Evolutionary conservation across 1,140 invertebrate genomes (phyloP), one percentile per base, ranked within the genome.

Genomic region (Brachionus calyciflorus): DNA sequence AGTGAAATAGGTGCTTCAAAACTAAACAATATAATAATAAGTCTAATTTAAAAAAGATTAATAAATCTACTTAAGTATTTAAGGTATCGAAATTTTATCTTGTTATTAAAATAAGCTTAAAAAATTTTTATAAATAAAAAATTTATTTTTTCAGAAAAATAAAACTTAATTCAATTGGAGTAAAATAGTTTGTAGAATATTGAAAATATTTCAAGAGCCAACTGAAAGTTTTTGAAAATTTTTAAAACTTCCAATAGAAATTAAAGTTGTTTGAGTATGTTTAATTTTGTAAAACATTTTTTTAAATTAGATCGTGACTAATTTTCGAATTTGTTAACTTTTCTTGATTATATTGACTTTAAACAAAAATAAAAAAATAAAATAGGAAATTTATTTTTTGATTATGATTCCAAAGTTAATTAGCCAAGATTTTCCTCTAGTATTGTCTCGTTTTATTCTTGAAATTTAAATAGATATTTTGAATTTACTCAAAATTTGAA

Each of bases 1-100:
- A n/a, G n/a, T n/a, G n/a, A n/a, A 57, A 63, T 63, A 63, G 57
- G 57, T 63, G 57, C 57, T 63, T 63, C 53, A 63, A 30, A 37
- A 63, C n/a, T n/a, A n/a, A 6, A n/a, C 30, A 63, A 10, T 63
- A 63, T n/a, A 51, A 63, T 63, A 63, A 37, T n/a, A 63, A 17
- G 12, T 63, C 33, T 63, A 37, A 63, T 63, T 63, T 37, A 40
- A 19, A 37, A 63, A 40, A 63, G 57, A 63, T 63, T 63, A 63
- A 37, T 63, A 63, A 63, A 63, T 63, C 57, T 21, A 7, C 57
- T 63, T 63, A 63, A 63, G 33, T 40, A 37, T n/a, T 63, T 37
- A 55, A 14, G 33, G 9, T 55, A n/a, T n/a, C n/a, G n/a, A n/a
- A n/a, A n/a, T n/a, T n/a, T n/a, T 55, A 55, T 28, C 53, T 28